Evolutionary conservation across 2,888 invertebrate species (phyloP).

Genomic region (Salpingus planirostris): DNA sequence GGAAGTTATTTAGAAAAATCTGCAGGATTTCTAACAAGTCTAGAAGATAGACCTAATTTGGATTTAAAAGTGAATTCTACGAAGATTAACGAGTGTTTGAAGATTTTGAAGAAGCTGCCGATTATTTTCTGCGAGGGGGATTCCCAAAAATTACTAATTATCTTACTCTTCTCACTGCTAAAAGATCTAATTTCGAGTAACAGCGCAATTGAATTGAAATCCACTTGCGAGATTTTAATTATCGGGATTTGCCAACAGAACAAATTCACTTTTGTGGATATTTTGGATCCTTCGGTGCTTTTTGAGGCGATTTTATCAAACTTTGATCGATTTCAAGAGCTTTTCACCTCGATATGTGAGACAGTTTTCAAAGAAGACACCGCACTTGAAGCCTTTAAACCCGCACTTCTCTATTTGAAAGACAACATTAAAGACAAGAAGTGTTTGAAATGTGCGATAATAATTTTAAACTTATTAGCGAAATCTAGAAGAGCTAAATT

Average conservation of each 20-base stretch:
- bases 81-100: constrained; percentile 19
- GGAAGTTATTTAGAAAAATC: constrained; percentile 3
- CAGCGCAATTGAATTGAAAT: constrained; percentile 8
- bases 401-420: constrained; percentile 9
- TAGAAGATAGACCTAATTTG: constrained; percentile 1
- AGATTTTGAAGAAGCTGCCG: constrained; percentile 26
- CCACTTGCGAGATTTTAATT: constrained; percentile 19
- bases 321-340: no score
- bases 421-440: constrained; percentile 22
- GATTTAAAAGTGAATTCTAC: constrained; percentile 16
- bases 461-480: constrained; percentile 19
- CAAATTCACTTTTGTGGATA: constrained; percentile 19
- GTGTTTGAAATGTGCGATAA: constrained; percentile 24
- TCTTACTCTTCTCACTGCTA: constrained; percentile 29
- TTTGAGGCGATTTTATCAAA: constrained; percentile 14
- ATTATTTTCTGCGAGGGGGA: constrained; percentile 23
- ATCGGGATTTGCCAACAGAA: constrained; percentile 26
- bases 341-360: no score
- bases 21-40: no score
- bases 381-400: neutral
- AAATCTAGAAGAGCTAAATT: constrained; percentile 26
- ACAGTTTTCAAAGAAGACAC: no score
- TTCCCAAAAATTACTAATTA: constrained; percentile 23
- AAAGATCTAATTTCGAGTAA: constrained; percentile 22
- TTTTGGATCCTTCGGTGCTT: constrained; percentile 22